A percentile compares a stretch with the other conserved stretches of the same genome.
Evolutionary conservation across 1,140 invertebrate species (phyloP).

Genomic region (Bombus haemorrhoidalis): DNA sequence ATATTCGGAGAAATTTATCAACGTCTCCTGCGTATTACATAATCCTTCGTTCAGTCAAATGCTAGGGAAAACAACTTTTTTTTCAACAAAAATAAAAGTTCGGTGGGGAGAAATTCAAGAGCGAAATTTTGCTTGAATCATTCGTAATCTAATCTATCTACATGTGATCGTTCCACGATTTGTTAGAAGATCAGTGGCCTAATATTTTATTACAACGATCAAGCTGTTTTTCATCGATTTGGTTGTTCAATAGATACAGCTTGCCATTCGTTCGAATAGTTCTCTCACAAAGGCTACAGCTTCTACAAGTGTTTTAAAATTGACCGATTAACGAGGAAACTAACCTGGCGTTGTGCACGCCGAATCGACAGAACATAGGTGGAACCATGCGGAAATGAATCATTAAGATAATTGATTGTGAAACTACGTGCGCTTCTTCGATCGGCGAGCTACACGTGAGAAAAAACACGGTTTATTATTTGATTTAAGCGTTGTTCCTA

Average conservation of each 20-base stretch:
- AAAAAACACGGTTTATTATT: not conserved
- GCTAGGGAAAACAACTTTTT: no score
- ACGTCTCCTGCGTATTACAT: no score
- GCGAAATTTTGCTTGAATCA: not conserved
- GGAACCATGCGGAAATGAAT: slow-evolving; percentile 34
- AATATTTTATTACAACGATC: not conserved
- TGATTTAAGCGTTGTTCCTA: not conserved
- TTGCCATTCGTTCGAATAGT: not conserved
- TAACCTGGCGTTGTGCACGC: not conserved
- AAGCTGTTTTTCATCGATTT: not conserved
- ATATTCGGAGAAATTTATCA: no score
- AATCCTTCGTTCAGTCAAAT: no score
- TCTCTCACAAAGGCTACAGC: slow-evolving; percentile 3
- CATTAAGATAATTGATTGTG: slow-evolving; percentile 43
- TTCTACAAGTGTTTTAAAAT: slow-evolving; percentile 5
- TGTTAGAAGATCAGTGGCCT: no score
- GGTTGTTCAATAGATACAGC: not conserved
- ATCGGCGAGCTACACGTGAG: not conserved
- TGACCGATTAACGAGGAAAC: slow-evolving; percentile 33
- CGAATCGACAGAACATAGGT: slow-evolving; percentile 8
- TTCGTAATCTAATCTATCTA: not conserved
- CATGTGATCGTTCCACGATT: not conserved
- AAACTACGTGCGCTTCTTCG: slow-evolving; percentile 28
- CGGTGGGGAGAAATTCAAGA: not conserved
- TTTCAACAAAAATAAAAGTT: not conserved